Evolutionary conservation across 2,888 invertebrate species (phyloP).

Genomic region (Sesia apiformis): DNA sequence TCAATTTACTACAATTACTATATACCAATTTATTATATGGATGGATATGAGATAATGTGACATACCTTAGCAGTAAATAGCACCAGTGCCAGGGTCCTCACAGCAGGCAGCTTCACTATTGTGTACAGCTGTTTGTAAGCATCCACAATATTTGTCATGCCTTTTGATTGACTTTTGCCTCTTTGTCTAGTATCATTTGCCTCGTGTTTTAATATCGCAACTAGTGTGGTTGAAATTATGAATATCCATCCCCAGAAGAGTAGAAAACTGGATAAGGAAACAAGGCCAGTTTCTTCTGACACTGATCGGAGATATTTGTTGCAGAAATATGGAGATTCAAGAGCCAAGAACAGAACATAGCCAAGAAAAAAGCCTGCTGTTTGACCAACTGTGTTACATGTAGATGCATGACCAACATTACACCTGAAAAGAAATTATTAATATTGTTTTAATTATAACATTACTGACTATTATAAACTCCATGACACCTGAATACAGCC

Average conservation of each 20-base stretch:
- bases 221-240: conserved; percentile 89
- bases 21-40: too few species aligned
- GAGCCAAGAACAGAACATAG: conserved; percentile 95
- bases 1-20: too few species aligned
- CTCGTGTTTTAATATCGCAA: conserved; percentile 92
- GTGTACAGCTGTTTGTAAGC: conserved; percentile 89
- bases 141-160: conserved; percentile 60
- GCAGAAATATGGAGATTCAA: conserved; percentile 97
- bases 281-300: conserved; percentile 81
- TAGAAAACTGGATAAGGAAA: conserved; percentile 87
- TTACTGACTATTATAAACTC: too few species aligned
- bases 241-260: conserved; percentile 97
- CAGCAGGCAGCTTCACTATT: conserved; percentile 88
- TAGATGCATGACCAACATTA: conserved; percentile 98
- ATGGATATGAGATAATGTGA: too few species aligned
- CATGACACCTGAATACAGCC: too few species aligned
- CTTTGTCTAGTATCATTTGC: conserved; percentile 50
- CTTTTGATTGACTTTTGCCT: conserved; percentile 41
- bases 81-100: conserved; percentile 84
- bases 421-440: conserved; percentile 68
- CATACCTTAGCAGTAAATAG: conserved; percentile 92
- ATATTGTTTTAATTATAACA: too few species aligned
- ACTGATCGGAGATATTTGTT: conserved; percentile 89
- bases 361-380: conserved; percentile 98
- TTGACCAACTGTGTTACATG: conserved; percentile 99